Conservation (phyloP, 2,888 invertebrate genomes). For the Agelastica alni region DNA sequence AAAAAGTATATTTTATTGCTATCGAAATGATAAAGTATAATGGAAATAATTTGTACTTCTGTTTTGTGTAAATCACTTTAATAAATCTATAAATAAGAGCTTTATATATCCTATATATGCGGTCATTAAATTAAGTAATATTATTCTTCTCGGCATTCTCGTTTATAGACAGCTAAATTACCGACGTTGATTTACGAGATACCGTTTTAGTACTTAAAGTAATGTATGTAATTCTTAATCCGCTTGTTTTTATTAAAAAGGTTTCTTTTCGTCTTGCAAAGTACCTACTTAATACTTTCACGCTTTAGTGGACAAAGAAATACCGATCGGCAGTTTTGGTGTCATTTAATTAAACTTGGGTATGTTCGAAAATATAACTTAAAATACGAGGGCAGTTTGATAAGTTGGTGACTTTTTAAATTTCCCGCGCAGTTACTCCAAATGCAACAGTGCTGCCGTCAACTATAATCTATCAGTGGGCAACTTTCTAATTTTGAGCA, state of each 20-base stretch:
- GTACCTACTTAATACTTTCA: too few relatives aligned
- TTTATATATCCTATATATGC: conserved; percentile 42
- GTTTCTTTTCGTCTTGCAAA: too few relatives aligned
- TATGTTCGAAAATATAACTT: too few relatives aligned
- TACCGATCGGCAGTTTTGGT: too few relatives aligned
- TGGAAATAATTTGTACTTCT: conserved; percentile 11
- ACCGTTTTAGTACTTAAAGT: conserved; percentile 11
- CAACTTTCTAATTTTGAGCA: too few relatives aligned
- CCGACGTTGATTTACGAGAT: conserved; percentile 27
- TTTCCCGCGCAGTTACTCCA: too few relatives aligned
- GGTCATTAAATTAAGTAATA: conserved; percentile 53
- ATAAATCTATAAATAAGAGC: conserved; percentile 1
- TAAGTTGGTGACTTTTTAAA: too few relatives aligned
- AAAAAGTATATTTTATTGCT: not conserved
- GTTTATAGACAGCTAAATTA: conserved; percentile 32
- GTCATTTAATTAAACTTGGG: too few relatives aligned
- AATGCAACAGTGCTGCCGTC: too few relatives aligned
- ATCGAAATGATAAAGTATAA: conserved; percentile 1
- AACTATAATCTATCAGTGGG: too few relatives aligned
- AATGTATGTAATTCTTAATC: conserved; percentile 11
- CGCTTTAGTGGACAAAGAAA: too few relatives aligned
- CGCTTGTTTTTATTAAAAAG: not conserved
- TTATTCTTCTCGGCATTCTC: conserved; percentile 41
- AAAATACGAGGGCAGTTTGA: too few relatives aligned
- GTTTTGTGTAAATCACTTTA: conserved; percentile 5